Evolutionary conservation across 30 jellyfish, hydroid and myxozoan genomes (phyloP).

Genomic region (Sanderia malayensis): DNA sequence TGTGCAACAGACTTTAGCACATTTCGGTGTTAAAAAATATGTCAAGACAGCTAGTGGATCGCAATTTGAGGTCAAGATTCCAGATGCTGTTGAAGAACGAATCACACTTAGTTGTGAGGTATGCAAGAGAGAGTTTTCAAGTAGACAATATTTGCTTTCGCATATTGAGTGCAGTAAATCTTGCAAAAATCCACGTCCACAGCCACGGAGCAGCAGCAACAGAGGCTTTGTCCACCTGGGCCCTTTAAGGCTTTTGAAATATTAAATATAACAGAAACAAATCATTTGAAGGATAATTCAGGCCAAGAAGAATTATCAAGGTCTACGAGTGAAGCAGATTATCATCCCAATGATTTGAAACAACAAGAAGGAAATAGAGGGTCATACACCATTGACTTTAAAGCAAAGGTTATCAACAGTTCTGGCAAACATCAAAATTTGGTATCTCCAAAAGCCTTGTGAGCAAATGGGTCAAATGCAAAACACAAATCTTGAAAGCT

Average conservation of each 20-base stretch:
- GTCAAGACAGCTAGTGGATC: constrained; percentile 46
- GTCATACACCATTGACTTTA: constrained; percentile 20
- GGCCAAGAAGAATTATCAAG: neutral
- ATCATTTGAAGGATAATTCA: neutral
- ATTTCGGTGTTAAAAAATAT: constrained; percentile 18
- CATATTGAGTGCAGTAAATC: constrained; percentile 36
- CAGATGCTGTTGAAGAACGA: constrained; percentile 35
- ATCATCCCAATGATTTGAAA: neutral
- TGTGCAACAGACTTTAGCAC: constrained; percentile 35
- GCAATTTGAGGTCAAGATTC: constrained; percentile 43
- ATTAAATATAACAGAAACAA: neutral
- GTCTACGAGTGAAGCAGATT: constrained; percentile 5
- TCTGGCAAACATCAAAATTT: constrained; percentile 20
- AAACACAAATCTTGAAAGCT: neutral
- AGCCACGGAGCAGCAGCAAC: constrained; percentile 14
- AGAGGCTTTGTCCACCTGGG: constrained; percentile 10
- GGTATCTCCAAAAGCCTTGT: constrained; percentile 9
- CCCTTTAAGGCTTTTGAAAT: neutral
- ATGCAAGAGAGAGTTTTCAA: constrained; percentile 32
- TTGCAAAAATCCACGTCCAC: constrained; percentile 38
- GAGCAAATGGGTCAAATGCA: constrained; percentile 10
- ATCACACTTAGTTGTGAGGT: constrained; percentile 25
- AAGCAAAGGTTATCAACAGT: constrained; percentile 24
- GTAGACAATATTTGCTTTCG: constrained; percentile 20
- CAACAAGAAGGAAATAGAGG: constrained; percentile 11